phyloP scores from a whole-genome alignment of 37 sponge, comb jelly and placozoan genomes.

The Theonella swinhoei region DNA sequence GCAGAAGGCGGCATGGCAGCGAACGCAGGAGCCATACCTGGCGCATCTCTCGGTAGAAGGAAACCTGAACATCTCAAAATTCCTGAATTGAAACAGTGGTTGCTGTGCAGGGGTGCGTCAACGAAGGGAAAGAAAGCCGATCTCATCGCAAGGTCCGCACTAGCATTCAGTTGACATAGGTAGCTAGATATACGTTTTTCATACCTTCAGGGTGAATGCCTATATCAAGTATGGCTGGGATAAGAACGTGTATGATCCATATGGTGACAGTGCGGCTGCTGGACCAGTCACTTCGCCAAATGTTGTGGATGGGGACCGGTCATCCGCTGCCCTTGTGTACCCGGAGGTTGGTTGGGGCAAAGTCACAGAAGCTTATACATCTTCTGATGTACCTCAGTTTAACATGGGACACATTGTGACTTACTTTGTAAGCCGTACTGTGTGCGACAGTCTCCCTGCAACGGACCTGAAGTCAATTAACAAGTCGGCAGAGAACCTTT shows the following conservation, averaged over 20 bases:
- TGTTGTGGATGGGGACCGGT: no score
- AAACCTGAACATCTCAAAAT: slow-evolving; percentile 8
- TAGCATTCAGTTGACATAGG: no score
- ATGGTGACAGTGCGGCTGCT: not conserved
- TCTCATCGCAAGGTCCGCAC: slow-evolving; percentile 19
- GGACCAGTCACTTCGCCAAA: no score
- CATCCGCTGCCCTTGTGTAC: no score
- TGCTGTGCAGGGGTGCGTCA: slow-evolving; percentile 28
- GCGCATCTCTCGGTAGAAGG: slow-evolving; percentile 19
- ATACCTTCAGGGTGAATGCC: slow-evolving; percentile 31
- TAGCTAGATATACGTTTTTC: not conserved
- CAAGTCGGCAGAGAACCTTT: slow-evolving; percentile 31
- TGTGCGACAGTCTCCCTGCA: slow-evolving; percentile 22
- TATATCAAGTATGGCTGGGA: slow-evolving; percentile 64
- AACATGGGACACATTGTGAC: slow-evolving; percentile 14
- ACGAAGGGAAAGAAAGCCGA: slow-evolving; percentile 47
- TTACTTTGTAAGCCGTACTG: slow-evolving; percentile 40
- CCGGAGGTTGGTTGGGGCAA: not conserved
- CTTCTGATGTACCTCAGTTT: slow-evolving; percentile 10
- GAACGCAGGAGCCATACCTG: slow-evolving; percentile 28
- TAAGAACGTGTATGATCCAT: slow-evolving; percentile 34
- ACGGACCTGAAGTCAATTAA: slow-evolving; percentile 43
- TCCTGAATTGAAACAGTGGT: slow-evolving; percentile 42
- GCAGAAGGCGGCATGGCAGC: no score
- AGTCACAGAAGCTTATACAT: not conserved